Conservation (phyloP, 2,888 invertebrate species). For the Leptura quadrifasciata region DNA sequence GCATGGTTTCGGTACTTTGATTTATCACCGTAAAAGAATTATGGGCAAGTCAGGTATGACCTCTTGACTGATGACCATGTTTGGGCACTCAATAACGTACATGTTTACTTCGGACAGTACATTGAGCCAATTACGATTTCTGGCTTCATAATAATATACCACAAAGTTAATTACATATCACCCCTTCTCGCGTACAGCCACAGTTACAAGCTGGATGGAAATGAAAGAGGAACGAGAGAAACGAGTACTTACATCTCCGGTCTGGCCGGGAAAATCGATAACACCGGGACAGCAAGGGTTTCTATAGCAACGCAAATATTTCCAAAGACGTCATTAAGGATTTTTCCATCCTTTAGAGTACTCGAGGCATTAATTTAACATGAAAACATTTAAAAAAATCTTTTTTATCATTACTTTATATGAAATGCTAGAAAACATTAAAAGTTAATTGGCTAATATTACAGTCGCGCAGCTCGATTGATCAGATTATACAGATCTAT, state of each 20-base stretch:
- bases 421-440: background rate
- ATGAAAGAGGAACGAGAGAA: slow-evolving; percentile 46
- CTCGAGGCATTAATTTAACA: background rate
- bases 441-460: background rate
- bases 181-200: slow-evolving; percentile 44
- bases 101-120: slow-evolving; percentile 32
- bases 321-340: slow-evolving; percentile 36
- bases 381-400: background rate
- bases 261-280: slow-evolving; percentile 56
- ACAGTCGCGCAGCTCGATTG: background rate
- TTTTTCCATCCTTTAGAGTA: background rate
- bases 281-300: slow-evolving; percentile 52
- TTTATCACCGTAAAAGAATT: slow-evolving; percentile 44
- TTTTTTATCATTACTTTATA: background rate
- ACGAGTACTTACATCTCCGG: slow-evolving; percentile 46
- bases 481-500: slow-evolving; percentile 1
- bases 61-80: slow-evolving; percentile 55
- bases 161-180: slow-evolving; percentile 30
- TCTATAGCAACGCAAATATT: slow-evolving; percentile 49
- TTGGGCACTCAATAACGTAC: slow-evolving; percentile 48
- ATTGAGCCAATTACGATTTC: slow-evolving; percentile 42
- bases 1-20: slow-evolving; percentile 29
- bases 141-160: slow-evolving; percentile 22
- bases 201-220: slow-evolving; percentile 52
- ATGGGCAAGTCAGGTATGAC: slow-evolving; percentile 51